These are phyloP conservation scores for Cataglyphis rosenhaueri DNA, from an alignment of 2,888 invertebrate genomes.

Conservation along the genomic window DNA sequence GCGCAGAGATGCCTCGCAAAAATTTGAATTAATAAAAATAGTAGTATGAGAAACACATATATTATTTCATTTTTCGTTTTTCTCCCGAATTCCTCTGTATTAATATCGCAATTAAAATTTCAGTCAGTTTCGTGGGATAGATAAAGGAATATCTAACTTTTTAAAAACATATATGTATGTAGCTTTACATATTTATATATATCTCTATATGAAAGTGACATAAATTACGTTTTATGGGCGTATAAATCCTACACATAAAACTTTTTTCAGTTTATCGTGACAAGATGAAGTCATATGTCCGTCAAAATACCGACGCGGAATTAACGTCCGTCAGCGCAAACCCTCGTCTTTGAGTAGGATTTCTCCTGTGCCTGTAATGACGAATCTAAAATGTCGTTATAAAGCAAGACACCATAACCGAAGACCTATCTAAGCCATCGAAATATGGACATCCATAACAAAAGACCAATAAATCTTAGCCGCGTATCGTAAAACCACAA, in stretches of 20 bases:
- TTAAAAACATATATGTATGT: conserved; percentile 15
- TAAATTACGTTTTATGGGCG: conserved; percentile 36
- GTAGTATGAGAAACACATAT: neutral
- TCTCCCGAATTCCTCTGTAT: too few relatives aligned
- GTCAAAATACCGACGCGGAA: conserved; percentile 14
- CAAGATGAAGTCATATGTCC: conserved; percentile 32
- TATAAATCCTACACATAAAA: conserved; percentile 26
- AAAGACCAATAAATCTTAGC: conserved; percentile 34
- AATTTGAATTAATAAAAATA: conserved; percentile 30
- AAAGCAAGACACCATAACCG: neutral
- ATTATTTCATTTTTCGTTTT: neutral
- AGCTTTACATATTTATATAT: neutral
- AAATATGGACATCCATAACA: neutral
- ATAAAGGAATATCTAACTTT: conserved; percentile 23
- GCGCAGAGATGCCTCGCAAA: neutral
- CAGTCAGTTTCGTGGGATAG: conserved; percentile 6
- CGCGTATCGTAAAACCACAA: conserved; percentile 57
- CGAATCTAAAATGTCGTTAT: conserved; percentile 19
- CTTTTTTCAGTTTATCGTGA: conserved; percentile 17
- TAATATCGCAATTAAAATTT: conserved; percentile 29
- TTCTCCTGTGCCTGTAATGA: conserved; percentile 2
- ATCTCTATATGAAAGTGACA: neutral
- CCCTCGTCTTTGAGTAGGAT: conserved; percentile 17
- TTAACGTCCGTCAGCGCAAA: conserved; percentile 31
- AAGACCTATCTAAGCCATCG: conserved; percentile 7